These are phyloP conservation scores for Setipinna tenuifilis DNA, from an alignment of 2,797 vertebrate genomes.

Conservation along the genomic window DNA sequence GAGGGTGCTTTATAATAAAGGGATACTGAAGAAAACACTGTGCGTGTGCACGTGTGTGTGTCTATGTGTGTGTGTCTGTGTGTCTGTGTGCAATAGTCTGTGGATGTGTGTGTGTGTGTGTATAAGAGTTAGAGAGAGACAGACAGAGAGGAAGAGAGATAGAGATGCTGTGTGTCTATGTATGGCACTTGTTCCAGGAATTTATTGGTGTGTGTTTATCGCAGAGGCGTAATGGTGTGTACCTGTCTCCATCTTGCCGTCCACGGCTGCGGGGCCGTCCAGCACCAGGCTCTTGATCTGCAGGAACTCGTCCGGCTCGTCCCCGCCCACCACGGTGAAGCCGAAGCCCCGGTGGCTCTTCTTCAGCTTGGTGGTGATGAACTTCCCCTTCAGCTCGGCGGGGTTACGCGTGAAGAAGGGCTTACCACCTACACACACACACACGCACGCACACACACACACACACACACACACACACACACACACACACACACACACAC, in stretches of 20 bases:
- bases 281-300: slow-evolving; percentile 98
- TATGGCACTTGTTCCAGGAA: too few species aligned
- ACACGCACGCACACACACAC: neutral
- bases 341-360: slow-evolving; percentile 97
- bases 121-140: too few species aligned
- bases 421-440: slow-evolving; percentile 80
- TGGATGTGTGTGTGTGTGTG: too few species aligned
- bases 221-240: slow-evolving; percentile 61
- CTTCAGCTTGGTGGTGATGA: slow-evolving; percentile 96
- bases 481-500: slow-evolving; percentile 29
- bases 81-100: too few species aligned
- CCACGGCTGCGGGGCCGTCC: slow-evolving; percentile 92
- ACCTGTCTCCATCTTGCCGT: slow-evolving; percentile 99
- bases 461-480: too few species aligned
- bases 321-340: slow-evolving; percentile 96
- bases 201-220: neutral
- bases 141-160: too few species aligned
- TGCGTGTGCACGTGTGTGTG: neutral
- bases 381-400: slow-evolving; percentile 94
- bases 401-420: slow-evolving; percentile 98
- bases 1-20: too few species aligned
- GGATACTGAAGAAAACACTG: too few species aligned
- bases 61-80: too few species aligned
- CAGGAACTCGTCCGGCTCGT: slow-evolving; percentile 96
- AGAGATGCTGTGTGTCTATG: neutral